Percentiles rank a stretch among this genome's conserved stretches.
Evolutionary conservation across 2,888 invertebrate genomes (phyloP).

Genomic region (Tinea trinotella): DNA sequence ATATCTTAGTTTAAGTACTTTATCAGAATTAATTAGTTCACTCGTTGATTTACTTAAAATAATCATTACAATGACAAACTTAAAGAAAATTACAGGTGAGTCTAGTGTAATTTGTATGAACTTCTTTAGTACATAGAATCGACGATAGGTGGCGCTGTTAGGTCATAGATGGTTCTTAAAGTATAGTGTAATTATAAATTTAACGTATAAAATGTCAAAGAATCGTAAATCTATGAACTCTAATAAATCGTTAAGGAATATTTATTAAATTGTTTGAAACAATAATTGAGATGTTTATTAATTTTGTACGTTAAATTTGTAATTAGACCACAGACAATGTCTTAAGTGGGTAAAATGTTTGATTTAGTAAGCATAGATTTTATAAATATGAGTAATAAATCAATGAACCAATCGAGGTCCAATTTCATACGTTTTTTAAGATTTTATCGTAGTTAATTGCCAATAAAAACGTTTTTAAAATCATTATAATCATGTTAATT

Average conservation of each 20-base stretch:
- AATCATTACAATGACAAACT: neutral
- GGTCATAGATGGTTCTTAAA: neutral
- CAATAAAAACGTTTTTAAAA: constrained; percentile 11
- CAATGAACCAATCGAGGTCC: constrained; percentile 54
- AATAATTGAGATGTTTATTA: neutral
- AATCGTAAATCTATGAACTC: too few relatives aligned
- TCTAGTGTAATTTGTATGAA: neutral
- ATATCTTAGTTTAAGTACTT: too few relatives aligned
- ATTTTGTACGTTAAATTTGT: neutral
- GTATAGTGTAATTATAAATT: neutral
- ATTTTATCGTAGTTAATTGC: constrained; percentile 13
- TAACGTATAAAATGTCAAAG: neutral
- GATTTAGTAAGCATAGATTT: neutral
- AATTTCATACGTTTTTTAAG: constrained; percentile 48
- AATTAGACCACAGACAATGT: neutral
- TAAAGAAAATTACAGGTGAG: neutral
- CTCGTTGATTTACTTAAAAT: neutral
- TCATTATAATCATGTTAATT: constrained; percentile 15
- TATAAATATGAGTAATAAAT: neutral
- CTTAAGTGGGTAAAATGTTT: neutral
- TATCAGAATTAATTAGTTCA: too few relatives aligned
- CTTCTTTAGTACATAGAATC: neutral
- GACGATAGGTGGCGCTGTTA: neutral
- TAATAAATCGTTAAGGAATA: too few relatives aligned
- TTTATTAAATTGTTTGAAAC: neutral